phyloP scores from a whole-genome alignment of 1,140 invertebrate genomes.

The Hypothenemus hampei region DNA sequence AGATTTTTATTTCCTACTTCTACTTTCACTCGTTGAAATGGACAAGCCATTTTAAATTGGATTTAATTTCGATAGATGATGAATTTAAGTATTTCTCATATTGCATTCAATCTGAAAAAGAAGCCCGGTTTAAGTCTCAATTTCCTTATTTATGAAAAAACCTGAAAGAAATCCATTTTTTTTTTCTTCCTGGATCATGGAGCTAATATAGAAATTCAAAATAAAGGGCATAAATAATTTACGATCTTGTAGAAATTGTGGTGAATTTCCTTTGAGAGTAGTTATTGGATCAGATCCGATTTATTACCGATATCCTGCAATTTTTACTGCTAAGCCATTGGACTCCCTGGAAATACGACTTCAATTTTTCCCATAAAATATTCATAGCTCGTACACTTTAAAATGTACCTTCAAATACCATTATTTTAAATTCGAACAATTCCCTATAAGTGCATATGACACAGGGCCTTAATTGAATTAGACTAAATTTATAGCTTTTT shows the following conservation, averaged over 20 bases:
- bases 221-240: slow-evolving; percentile 1
- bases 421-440: too few relatives aligned
- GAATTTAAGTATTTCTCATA: not conserved
- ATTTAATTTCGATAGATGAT: not conserved
- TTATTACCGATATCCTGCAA: slow-evolving; percentile 7
- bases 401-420: too few relatives aligned
- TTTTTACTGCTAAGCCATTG: not conserved
- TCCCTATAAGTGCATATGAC: too few relatives aligned
- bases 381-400: too few relatives aligned
- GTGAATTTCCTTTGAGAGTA: slow-evolving; percentile 6
- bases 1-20: slow-evolving; percentile 31
- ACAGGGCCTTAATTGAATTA: too few relatives aligned
- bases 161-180: too few relatives aligned
- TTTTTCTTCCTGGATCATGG: too few relatives aligned
- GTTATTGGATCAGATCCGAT: slow-evolving; percentile 1
- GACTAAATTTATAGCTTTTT: too few relatives aligned
- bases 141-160: too few relatives aligned
- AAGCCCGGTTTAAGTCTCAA: too few relatives aligned
- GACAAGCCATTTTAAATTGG: slow-evolving; percentile 33
- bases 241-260: not conserved
- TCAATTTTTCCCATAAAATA: not conserved
- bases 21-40: slow-evolving; percentile 32
- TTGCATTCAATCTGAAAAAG: not conserved
- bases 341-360: not conserved
- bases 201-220: slow-evolving; percentile 3